These are phyloP conservation scores for Nibea coibor DNA, from an alignment of 2,113 vertebrate genomes.

Conservation along the genomic window DNA sequence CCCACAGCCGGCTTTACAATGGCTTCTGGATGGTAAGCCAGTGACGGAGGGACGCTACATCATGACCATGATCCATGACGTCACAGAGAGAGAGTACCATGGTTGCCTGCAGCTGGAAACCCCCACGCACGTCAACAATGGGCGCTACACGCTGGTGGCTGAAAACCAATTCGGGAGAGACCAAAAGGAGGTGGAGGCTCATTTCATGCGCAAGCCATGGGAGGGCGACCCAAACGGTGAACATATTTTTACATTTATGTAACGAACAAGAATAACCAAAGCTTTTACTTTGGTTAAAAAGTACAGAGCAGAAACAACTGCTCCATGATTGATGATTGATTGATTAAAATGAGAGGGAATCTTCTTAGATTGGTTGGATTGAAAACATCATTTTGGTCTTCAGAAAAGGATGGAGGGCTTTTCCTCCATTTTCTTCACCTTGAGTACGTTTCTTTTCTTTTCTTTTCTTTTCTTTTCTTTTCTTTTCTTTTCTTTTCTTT, in stretches of 20 bases:
- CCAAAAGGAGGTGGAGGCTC: conserved; percentile 87
- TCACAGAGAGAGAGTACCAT: conserved; percentile 93
- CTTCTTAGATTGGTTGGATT: too few species aligned
- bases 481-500: too few species aligned
- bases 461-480: too few species aligned
- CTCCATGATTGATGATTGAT: too few species aligned
- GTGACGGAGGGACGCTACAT: conserved; percentile 91
- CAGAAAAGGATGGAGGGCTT: too few species aligned
- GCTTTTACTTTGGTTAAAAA: neutral
- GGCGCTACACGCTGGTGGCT: conserved; percentile 90
- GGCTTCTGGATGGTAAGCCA: conserved; percentile 86
- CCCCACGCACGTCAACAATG: conserved; percentile 96
- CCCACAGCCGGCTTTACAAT: conserved; percentile 88
- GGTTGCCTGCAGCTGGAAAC: conserved; percentile 97
- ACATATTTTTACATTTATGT: neutral
- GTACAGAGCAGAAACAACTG: neutral
- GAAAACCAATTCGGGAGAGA: conserved; percentile 89
- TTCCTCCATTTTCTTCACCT: too few species aligned
- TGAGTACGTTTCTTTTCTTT: too few species aligned
- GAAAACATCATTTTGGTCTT: too few species aligned
- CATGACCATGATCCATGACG: conserved; percentile 91
- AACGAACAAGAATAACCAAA: neutral
- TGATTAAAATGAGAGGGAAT: too few species aligned
- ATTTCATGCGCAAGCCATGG: conserved; percentile 93
- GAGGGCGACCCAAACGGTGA: conserved; percentile 82